Evolutionary conservation across 2,888 invertebrate species (phyloP), one percentile per base, ranked within the genome.

Genomic region (Mythimna ferrago): DNA sequence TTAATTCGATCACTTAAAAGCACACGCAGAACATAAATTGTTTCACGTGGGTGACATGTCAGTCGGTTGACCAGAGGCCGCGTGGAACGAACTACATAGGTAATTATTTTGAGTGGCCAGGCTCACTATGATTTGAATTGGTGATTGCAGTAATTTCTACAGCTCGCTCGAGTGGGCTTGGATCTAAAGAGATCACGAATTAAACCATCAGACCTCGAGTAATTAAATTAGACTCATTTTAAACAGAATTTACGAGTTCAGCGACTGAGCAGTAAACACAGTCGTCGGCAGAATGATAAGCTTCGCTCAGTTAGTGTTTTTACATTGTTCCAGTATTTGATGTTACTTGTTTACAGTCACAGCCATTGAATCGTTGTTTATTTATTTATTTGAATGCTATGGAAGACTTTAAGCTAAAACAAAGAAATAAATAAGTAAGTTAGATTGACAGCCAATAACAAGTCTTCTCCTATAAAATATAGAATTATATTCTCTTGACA

Each of bases 211-310:
- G 86, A 84, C 79, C 88, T 84, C 67, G 78, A 82, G 83, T 89
- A 90, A 89, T 90, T 87, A 87, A 89, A 90, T 88, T 84, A 87
- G 83, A 83, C 85, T 85, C 83, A 84, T 87, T 89, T 87, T 87
- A 89, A 89, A 87, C 84, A 82, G 84, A 88, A 89, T 89, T 88
- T 87, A 89, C 86, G 85, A 86, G 80, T 82, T 76, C 82, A 81
- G 84, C 81, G 77, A 80, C 82, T 75, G 82, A 80, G 80, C 72
- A 86, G 86, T 90, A 90, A 90, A 88, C 85, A 84, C 76, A 71
- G 82, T 81, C 82, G 81, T 79, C 83, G 83, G 69, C 68, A 80
- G 85, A 87, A 89, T 86, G 84, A 87, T 88, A 87, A 87, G 80
- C 82, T 85, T 78, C 67, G 71, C 74, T 87, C 84, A 51, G 58